Conservation (phyloP, 2,888 invertebrate genomes). For the Lomographa bimaculata region DNA sequence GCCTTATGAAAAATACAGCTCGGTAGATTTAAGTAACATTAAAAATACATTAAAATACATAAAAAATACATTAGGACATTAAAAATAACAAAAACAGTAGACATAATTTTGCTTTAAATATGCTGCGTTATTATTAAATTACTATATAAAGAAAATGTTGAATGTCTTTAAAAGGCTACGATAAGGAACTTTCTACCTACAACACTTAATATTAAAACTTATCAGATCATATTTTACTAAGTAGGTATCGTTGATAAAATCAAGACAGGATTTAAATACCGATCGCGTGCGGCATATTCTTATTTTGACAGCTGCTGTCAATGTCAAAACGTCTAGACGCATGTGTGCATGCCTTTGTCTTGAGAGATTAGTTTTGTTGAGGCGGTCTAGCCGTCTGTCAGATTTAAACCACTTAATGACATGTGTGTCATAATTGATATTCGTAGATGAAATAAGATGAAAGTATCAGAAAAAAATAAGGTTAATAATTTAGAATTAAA, state of each 20-base stretch:
- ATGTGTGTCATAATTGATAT: constrained; percentile 3
- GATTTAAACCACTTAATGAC: constrained; percentile 13
- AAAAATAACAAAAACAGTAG: too few species aligned
- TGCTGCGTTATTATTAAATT: too few species aligned
- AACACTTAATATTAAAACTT: constrained; percentile 1
- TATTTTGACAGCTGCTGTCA: constrained; percentile 38
- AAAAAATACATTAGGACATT: too few species aligned
- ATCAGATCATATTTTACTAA: constrained; percentile 28
- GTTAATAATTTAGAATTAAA: too few species aligned
- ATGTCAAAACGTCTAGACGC: constrained; percentile 34
- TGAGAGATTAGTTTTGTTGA: constrained; percentile 21
- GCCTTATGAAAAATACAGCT: background rate
- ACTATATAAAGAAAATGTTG: too few species aligned
- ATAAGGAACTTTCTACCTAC: too few species aligned
- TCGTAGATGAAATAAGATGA: too few species aligned
- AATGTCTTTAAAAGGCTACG: too few species aligned
- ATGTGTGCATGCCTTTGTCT: constrained; percentile 29
- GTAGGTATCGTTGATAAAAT: constrained; percentile 27
- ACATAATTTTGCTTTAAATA: too few species aligned
- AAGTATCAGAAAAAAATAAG: too few species aligned
- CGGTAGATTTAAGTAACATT: too few species aligned
- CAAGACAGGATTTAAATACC: constrained; percentile 32
- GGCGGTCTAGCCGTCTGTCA: constrained; percentile 15
- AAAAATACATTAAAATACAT: too few species aligned
- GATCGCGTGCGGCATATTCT: constrained; percentile 32